Conservation (phyloP, 2,888 invertebrate species). For the Apamea monoglypha region DNA sequence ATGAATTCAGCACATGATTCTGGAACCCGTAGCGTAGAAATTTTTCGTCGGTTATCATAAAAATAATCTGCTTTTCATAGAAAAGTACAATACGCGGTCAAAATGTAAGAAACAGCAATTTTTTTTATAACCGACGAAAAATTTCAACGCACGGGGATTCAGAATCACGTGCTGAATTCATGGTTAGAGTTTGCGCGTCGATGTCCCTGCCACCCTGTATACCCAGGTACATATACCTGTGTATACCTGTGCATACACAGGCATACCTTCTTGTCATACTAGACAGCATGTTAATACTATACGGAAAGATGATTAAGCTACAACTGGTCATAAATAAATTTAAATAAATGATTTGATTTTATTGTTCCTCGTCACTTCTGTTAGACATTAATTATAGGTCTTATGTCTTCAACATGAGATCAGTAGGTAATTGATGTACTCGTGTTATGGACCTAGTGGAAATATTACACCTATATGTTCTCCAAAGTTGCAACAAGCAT, state of each 20-base stretch:
- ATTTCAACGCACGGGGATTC: neutral
- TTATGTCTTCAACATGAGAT: constrained; percentile 31
- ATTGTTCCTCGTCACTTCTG: constrained; percentile 25
- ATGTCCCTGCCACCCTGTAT: neutral
- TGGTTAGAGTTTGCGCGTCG: neutral
- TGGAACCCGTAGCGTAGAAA: too few relatives aligned
- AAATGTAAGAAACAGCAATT: neutral
- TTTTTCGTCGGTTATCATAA: neutral
- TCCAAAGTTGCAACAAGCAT: neutral
- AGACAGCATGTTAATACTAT: constrained; percentile 18
- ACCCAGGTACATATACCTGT: too few relatives aligned
- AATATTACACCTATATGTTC: neutral
- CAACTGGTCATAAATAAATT: constrained; percentile 41
- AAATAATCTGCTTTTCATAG: neutral
- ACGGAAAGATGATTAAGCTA: constrained; percentile 19
- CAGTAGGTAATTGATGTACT: neutral
- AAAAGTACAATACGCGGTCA: neutral
- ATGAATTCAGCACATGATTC: too few relatives aligned
- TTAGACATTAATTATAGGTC: constrained; percentile 26
- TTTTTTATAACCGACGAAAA: neutral
- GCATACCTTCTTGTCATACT: constrained; percentile 12
- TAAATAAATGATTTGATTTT: constrained; percentile 24
- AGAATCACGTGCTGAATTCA: neutral
- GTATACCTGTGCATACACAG: neutral
- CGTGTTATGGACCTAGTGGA: neutral